Conservation (phyloP, 2,888 invertebrate genomes). For the Thyatira batis region DNA sequence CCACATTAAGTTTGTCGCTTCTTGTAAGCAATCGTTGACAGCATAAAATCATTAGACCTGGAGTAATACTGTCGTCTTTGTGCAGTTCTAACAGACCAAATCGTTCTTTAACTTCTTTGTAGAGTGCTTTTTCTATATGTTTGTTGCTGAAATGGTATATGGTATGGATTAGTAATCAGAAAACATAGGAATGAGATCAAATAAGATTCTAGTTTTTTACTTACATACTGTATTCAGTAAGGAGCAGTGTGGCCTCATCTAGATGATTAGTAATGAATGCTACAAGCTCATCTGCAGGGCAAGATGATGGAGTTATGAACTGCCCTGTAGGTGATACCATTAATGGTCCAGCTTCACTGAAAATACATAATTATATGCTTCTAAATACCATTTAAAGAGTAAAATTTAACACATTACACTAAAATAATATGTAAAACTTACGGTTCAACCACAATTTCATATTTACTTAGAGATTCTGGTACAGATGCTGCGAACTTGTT, state of each 20-base stretch:
- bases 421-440: conserved; percentile 73
- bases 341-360: conserved; percentile 94
- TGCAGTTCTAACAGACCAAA: conserved; percentile 87
- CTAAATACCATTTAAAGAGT: background rate
- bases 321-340: conserved; percentile 97
- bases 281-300: conserved; percentile 92
- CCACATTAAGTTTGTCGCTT: conserved; percentile 57
- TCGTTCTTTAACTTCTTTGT: conserved; percentile 84
- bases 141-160: conserved; percentile 90
- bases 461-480: conserved; percentile 87
- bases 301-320: conserved; percentile 95
- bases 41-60: conserved; percentile 93
- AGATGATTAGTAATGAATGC: conserved; percentile 91
- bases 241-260: conserved; percentile 86
- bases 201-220: too few relatives aligned
- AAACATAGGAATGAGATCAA: too few relatives aligned
- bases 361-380: conserved; percentile 14
- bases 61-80: conserved; percentile 95
- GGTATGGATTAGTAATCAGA: too few relatives aligned
- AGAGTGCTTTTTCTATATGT: conserved; percentile 89
- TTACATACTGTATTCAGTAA: conserved; percentile 89
- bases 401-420: background rate
- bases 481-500: conserved; percentile 87
- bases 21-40: conserved; percentile 86
- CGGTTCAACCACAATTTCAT: conserved; percentile 95